phyloP scores from a whole-genome alignment of 2,797 vertebrate genomes.

The Micromesistius poutassou region DNA sequence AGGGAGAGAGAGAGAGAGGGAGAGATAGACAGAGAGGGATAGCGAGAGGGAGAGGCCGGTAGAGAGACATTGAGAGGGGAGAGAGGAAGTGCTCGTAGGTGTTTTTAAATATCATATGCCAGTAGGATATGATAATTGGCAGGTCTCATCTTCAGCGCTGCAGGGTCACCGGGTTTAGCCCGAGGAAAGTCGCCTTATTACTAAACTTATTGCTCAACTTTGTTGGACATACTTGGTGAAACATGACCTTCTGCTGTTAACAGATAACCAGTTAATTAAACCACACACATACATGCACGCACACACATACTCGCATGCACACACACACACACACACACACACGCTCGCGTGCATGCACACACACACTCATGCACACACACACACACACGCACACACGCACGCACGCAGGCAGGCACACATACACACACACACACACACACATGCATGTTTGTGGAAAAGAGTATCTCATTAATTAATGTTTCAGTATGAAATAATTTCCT shows the following conservation, averaged over 20 bases:
- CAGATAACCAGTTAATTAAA: neutral
- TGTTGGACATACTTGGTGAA: neutral
- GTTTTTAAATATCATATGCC: conserved; percentile 1
- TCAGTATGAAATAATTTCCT: neutral
- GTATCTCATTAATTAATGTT: neutral
- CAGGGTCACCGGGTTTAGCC: neutral
- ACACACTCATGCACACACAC: neutral
- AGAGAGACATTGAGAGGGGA: neutral
- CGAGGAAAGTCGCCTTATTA: neutral
- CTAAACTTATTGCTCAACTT: neutral
- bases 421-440: neutral
- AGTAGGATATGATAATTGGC: neutral
- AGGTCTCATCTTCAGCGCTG: neutral
- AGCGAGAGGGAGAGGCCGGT: neutral
- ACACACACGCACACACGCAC: neutral
- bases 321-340: neutral
- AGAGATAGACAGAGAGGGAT: neutral
- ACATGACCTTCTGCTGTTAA: conserved; percentile 3
- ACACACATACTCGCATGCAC: neutral
- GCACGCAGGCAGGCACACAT: no score
- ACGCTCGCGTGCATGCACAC: neutral
- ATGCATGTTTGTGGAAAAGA: neutral
- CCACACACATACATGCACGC: neutral
- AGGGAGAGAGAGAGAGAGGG: neutral
- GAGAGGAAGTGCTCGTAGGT: neutral